Base-by-base conservation (phyloP, 2,113 vertebrate species). In the Herpailurus yagouaroundi region DNA sequence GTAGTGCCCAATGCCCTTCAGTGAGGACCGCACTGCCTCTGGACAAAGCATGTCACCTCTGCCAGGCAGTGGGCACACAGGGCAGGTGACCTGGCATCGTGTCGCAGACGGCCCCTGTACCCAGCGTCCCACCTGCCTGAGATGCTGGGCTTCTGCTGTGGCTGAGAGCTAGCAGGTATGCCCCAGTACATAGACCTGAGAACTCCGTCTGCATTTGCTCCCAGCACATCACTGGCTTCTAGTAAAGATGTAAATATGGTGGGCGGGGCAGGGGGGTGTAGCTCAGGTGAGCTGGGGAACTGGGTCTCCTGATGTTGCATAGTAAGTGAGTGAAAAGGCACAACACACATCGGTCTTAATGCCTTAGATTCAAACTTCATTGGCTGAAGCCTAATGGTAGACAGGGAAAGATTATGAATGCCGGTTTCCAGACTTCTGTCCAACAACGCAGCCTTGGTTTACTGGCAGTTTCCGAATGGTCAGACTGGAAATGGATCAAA, bases 401-500 rank as follows among this genome's bases (percentile, higher is more conserved):
- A 48, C 57, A 41, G 60, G 25, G 16, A 45, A 60, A 33, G 41
- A 23, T 69, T 31, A 2, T 2, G n/a, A 41, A n/a, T 21, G 9
- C 55, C 27, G 9, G 29, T 73, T 77, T 76, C 50, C 74, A 87
- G 50, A 50, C 69, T 41, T 66, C 64, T 57, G 31, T 76, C 55
- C 57, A 68, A 18, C 38, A 36, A 94, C 41, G 15, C 23, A 60
- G 76, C 57, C 36, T 71, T 64, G 66, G 71, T 27, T 85, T 82
- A 27, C 93, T 60, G 91, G 52, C 64, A 48, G 18, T 71, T 64
- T 97, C 82, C 38, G 41, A 27, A 55, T 2, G 16, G 27, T 84
- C 64, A 66, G 91, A 12, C 76, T 97, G 73, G 83, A 97, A 90
- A 52, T 27, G 19, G 92, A 83, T 94, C 86, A 71, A 63, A 96